A percentile compares a stretch with the other conserved stretches of the same genome.
These are phyloP conservation scores for Bolborhynchus lineola DNA, from an alignment of 2,113 vertebrate species.

Conservation along the genomic window DNA sequence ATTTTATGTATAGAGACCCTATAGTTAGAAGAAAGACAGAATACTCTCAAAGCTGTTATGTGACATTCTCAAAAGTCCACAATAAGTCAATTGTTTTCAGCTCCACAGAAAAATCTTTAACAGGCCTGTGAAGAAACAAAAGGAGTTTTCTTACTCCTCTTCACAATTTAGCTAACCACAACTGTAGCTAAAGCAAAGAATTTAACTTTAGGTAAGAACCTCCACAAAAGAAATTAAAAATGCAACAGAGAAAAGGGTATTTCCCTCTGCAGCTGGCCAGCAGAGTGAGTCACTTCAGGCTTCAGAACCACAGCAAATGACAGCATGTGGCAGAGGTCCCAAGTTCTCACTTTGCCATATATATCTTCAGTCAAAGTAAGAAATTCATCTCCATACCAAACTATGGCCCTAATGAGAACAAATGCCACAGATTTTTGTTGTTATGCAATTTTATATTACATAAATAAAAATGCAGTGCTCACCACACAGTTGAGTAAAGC, in stretches of 20 bases:
- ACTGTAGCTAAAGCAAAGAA: not conserved
- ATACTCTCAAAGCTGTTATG: not conserved
- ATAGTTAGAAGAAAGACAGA: not conserved
- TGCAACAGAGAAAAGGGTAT: not conserved
- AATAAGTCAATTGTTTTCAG: not conserved
- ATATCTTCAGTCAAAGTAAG: not conserved
- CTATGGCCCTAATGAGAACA: not conserved
- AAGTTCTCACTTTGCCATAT: not conserved
- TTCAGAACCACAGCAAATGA: not conserved
- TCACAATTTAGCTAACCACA: not conserved
- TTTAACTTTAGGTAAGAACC: not conserved
- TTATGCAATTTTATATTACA: not conserved
- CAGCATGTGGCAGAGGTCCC: not conserved
- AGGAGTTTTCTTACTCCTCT: not conserved
- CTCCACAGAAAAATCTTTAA: not conserved
- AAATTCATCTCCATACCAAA: not conserved
- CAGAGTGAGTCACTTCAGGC: fast-evolving
- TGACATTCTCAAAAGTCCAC: not conserved
- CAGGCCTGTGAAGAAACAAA: not conserved
- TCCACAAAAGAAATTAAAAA: not conserved
- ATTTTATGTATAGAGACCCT: not conserved
- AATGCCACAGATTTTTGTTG: not conserved
- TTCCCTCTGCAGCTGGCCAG: not conserved
- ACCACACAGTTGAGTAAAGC: not conserved
- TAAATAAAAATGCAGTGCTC: not conserved